Evolutionary conservation across 2,797 vertebrate genomes (phyloP).

Genomic region (Gadopsis bispinosus): DNA sequence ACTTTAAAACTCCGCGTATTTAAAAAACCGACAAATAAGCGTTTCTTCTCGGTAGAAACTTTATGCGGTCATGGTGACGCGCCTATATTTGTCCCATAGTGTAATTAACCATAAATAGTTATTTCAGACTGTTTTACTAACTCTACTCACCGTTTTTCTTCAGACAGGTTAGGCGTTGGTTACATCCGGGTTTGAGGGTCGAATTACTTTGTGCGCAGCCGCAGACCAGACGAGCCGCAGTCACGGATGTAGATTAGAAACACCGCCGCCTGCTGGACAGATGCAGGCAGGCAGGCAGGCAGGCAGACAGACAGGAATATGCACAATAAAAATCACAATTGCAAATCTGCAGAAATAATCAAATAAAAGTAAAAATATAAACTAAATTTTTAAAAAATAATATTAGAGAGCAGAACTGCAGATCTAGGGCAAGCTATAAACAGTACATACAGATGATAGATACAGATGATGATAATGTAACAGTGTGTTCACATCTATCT

Average conservation of each 20-base stretch:
- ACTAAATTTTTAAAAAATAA: too few species aligned
- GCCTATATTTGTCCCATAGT: background rate
- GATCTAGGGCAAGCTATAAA: too few species aligned
- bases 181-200: slow-evolving; percentile 87
- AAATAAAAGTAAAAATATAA: too few species aligned
- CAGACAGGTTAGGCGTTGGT: slow-evolving; percentile 89
- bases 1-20: slow-evolving; percentile 37
- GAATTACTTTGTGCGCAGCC: slow-evolving; percentile 69
- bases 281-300: too few species aligned
- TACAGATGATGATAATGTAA: too few species aligned
- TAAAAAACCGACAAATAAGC: background rate
- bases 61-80: background rate
- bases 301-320: too few species aligned
- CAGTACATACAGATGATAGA: too few species aligned
- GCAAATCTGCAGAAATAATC: too few species aligned
- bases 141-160: slow-evolving; percentile 84
- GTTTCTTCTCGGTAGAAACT: background rate
- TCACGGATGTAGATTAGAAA: slow-evolving; percentile 9
- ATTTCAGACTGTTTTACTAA: slow-evolving; percentile 40
- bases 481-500: background rate
- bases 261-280: slow-evolving; percentile 59
- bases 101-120: background rate
- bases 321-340: too few species aligned
- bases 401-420: too few species aligned
- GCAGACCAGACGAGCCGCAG: slow-evolving; percentile 33